Evolutionary conservation across 2,113 vertebrate species (phyloP).

Genomic region (Pomatorhinus ruficollis): DNA sequence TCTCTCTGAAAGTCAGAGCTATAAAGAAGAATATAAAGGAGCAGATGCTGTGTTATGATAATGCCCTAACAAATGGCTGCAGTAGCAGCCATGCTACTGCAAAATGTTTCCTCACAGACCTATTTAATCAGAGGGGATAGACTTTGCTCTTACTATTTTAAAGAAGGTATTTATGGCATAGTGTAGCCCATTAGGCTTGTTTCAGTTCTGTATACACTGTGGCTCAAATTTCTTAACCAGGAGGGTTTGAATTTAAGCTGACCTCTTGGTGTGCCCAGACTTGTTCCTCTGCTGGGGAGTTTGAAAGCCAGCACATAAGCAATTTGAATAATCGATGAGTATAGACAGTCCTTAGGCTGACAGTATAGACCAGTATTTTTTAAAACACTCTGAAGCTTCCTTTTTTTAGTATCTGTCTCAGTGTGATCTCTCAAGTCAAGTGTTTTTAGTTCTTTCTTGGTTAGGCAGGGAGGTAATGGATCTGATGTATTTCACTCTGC

Average conservation of each 20-base stretch:
- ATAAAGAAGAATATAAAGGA: conserved; percentile 37
- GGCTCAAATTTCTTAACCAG: background rate
- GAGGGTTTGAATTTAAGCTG: background rate
- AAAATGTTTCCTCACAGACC: background rate
- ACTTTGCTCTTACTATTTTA: background rate
- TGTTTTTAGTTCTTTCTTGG: background rate
- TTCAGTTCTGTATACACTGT: background rate
- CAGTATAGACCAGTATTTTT: background rate
- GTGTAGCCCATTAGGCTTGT: background rate
- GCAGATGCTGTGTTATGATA: background rate
- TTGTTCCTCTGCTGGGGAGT: background rate
- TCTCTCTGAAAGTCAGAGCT: conserved; percentile 26
- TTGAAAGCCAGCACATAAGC: background rate
- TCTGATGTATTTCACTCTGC: background rate
- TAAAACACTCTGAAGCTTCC: background rate
- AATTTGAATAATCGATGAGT: background rate
- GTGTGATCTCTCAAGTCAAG: background rate
- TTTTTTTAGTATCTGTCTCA: background rate
- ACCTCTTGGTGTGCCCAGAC: background rate
- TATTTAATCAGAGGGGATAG: background rate
- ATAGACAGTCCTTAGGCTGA: background rate
- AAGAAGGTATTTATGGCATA: background rate
- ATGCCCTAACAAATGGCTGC: background rate
- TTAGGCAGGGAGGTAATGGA: background rate
- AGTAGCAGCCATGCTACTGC: background rate